Evolutionary conservation across 2,888 invertebrate genomes (phyloP), one percentile per base, ranked within the genome.

Genomic region (Meghimatium bilineatum): DNA sequence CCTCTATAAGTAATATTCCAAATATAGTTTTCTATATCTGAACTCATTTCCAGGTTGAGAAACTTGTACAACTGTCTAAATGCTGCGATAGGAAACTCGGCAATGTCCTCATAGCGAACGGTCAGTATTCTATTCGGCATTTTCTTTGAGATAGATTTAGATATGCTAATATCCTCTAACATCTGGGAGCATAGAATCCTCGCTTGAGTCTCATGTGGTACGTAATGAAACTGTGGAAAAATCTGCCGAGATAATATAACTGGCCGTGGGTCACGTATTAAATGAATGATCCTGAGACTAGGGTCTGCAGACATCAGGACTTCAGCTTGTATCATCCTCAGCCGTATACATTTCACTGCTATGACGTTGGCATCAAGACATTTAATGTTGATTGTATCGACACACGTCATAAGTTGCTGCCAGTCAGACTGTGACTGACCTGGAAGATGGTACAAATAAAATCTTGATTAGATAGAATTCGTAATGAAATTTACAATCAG

Each of bases 91-190:
- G 86, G 86, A 26, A 66, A 49, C 20, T 79, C 79, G 1, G 74
- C 79, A n/a, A 86, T 56, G 63, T 86, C 86, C 63, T 86, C 86
- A 76, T 86, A 86, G 26, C 86, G 83, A 20, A 85, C 74, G 12
- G 67, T 85, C 29, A 83, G 38, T 32, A 86, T 81, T 14, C 83
- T 32, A 23, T 78, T 67, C 10, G 83, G 82, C 38, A 77, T 83
- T 32, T 26, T 34, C 6, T 49, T 44, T 1, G 32, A 67, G 8
- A 85, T n/a, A 10, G 14, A 12, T 20, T 81, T 52, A 0, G 81
- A 78, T 26, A 49, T 23, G 23, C 78, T 29, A 8, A 83, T n/a
- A 36, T 86, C 79, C 0, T 49, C 2, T 17, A 32, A 1, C 29
- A 85, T 52, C 26, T 44, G 56, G 1, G 32, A 60, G 49, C 86